Percentiles rank a stretch among this genome's conserved stretches.
Evolutionary conservation across 1,140 invertebrate species (phyloP).

Genomic region (Drosophila quadrilineata): DNA sequence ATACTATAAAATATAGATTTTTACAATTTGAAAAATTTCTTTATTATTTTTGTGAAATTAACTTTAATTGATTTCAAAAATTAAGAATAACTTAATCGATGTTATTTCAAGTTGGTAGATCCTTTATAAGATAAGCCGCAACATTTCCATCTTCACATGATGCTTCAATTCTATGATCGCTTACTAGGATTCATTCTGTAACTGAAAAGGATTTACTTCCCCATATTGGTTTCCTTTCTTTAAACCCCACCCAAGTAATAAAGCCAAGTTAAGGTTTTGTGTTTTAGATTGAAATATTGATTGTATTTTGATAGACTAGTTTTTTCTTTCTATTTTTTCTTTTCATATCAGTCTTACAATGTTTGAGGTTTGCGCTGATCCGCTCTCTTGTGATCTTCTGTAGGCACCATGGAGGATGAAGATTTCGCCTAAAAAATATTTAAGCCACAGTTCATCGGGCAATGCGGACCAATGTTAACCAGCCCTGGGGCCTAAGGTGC

Average conservation of each 20-base stretch:
- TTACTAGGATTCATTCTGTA: no score
- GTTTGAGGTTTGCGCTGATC: neutral
- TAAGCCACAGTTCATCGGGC: constrained; percentile 12
- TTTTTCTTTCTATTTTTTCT: neutral
- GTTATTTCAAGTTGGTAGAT: no score
- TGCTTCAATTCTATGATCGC: no score
- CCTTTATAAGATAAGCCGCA: no score
- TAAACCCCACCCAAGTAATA: neutral
- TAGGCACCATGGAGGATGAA: constrained; percentile 45
- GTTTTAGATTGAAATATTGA: no score
- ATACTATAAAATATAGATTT: no score
- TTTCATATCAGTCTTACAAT: constrained; percentile 57
- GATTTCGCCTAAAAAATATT: neutral
- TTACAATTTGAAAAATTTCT: no score
- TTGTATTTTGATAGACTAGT: constrained; percentile 1
- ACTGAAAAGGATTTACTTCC: no score
- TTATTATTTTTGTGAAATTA: no score
- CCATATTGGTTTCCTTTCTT: neutral
- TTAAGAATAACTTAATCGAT: no score
- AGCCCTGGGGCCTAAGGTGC: constrained; percentile 24
- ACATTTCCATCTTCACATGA: no score
- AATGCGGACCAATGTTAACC: constrained; percentile 31
- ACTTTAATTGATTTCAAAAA: neutral
- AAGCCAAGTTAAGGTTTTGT: neutral
- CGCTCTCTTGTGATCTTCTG: constrained; percentile 49